Percentiles rank a stretch among this genome's conserved stretches.
Evolutionary conservation across 1,140 invertebrate genomes (phyloP).

Genomic region (Drosophila teissieri): DNA sequence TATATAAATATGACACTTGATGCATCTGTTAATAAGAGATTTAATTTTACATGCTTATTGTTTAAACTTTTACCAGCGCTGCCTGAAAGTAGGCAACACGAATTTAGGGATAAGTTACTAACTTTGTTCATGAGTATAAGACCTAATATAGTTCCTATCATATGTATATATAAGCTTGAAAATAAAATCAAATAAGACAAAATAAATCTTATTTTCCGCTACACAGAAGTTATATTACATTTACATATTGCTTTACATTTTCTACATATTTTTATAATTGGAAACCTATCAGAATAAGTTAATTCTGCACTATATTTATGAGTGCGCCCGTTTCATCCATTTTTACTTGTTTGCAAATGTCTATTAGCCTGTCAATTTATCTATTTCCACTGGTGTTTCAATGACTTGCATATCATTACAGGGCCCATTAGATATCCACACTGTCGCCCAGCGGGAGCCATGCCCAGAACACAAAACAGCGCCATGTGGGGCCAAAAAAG

Average conservation of each 20-base stretch:
- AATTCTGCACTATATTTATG: neutral
- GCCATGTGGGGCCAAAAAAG: slow-evolving; percentile 61
- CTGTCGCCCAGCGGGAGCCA: slow-evolving; percentile 31
- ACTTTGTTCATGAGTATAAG: no score
- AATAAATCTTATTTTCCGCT: neutral
- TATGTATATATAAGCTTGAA: no score
- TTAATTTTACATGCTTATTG: slow-evolving; percentile 1
- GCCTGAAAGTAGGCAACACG: slow-evolving; percentile 14
- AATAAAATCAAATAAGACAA: neutral
- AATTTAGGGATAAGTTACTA: neutral
- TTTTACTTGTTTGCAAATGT: slow-evolving; percentile 1
- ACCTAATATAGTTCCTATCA: no score
- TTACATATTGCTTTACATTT: no score
- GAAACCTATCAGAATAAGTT: no score
- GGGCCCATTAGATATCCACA: slow-evolving; percentile 25
- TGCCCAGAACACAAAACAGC: slow-evolving; percentile 62
- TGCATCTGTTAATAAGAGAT: neutral
- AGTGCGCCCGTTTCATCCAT: neutral
- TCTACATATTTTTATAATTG: no score
- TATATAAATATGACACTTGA: neutral
- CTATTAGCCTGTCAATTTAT: neutral
- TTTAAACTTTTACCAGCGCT: neutral
- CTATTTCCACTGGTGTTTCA: slow-evolving; percentile 1
- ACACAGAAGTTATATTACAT: no score
- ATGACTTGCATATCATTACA: slow-evolving; percentile 49